These are phyloP conservation scores for Myiothlypis chrysogaster DNA, from an alignment of 2,797 vertebrate genomes.

Conservation along the genomic window DNA sequence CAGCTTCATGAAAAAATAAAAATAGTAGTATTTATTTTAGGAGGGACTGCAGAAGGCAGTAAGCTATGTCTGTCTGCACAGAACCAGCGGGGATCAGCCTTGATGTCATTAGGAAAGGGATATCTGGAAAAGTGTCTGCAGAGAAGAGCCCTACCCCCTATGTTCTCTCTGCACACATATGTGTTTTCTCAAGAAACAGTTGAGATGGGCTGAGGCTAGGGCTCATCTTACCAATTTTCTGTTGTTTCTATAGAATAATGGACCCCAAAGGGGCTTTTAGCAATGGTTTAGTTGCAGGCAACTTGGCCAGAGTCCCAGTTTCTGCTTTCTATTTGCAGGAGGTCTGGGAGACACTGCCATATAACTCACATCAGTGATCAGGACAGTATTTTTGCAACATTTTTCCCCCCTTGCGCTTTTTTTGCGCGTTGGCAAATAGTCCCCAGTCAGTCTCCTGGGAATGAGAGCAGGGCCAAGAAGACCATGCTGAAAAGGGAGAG, in stretches of 20 bases:
- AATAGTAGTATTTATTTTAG: not conserved
- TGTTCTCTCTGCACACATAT: not conserved
- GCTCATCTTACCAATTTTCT: not conserved
- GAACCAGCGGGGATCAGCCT: not conserved
- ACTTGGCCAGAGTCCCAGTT: not conserved
- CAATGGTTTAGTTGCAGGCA: not conserved
- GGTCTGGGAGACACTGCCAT: not conserved
- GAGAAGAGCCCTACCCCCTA: not conserved
- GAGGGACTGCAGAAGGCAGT: not conserved
- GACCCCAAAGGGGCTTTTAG: not conserved
- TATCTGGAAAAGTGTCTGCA: not conserved
- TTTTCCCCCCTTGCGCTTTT: not conserved
- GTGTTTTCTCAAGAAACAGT: slow-evolving; percentile 16
- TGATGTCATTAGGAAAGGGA: not conserved
- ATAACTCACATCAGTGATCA: not conserved
- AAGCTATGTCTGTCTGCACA: not conserved
- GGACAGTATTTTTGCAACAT: not conserved
- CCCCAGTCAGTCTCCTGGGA: not conserved
- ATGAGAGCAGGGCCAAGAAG: not conserved
- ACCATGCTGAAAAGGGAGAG: not conserved
- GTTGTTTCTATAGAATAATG: not conserved
- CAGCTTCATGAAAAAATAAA: not conserved
- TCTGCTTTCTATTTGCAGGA: not conserved
- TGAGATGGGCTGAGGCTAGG: not conserved
- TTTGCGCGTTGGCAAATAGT: not conserved